A percentile compares a stretch with the other conserved stretches of the same genome.
Evolutionary conservation across 2,797 vertebrate species (phyloP).

Genomic region (Coendou prehensilis): DNA sequence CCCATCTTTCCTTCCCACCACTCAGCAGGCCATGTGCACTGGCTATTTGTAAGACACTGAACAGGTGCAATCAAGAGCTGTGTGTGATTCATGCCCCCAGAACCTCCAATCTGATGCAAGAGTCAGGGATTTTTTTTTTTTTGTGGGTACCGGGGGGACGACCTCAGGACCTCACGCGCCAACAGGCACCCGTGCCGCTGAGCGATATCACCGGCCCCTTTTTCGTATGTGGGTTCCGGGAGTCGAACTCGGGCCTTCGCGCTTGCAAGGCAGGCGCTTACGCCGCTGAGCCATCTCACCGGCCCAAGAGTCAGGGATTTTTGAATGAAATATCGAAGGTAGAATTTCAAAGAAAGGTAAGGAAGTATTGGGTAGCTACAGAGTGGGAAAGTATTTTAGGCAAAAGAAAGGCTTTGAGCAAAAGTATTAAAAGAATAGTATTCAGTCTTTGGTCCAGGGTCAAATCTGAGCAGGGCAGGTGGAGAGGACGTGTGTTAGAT

Average conservation of each 20-base stretch:
- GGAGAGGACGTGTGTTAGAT: neutral
- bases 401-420: neutral
- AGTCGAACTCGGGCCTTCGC: too few relatives aligned
- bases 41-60: neutral
- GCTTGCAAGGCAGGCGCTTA: too few relatives aligned
- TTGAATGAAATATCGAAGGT: neutral
- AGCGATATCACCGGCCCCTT: too few relatives aligned
- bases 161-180: too few relatives aligned
- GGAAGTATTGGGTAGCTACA: neutral
- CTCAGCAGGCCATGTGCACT: neutral
- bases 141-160: too few relatives aligned
- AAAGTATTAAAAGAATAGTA: neutral
- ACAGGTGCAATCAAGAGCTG: neutral
- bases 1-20: neutral
- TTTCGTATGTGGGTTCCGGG: too few relatives aligned
- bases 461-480: neutral
- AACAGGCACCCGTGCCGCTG: too few relatives aligned
- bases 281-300: too few relatives aligned
- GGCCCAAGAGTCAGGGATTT: neutral
- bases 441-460: neutral
- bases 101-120: neutral
- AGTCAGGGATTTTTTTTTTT: neutral
- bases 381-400: neutral
- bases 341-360: neutral
- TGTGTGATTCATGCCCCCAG: neutral